A percentile compares a stretch with the other conserved stretches of the same genome.
phyloP scores from a whole-genome alignment of 2,113 vertebrate genomes.

The Orthonyx spaldingii region DNA sequence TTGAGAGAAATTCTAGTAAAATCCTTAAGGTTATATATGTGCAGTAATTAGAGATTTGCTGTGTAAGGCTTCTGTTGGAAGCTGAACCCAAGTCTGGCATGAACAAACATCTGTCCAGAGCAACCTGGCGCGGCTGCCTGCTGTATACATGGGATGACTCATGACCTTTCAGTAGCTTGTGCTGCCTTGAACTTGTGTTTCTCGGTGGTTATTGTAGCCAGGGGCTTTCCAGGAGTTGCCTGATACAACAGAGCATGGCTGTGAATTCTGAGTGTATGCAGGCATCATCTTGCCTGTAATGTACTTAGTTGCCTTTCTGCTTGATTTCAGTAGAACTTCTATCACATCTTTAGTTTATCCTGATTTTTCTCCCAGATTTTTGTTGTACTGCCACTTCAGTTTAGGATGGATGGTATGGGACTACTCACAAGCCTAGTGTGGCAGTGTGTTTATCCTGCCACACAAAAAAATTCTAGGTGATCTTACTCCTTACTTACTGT shows the following conservation, averaged over 20 bases:
- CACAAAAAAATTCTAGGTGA: not conserved
- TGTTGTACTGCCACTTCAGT: not conserved
- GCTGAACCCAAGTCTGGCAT: not conserved
- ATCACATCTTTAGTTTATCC: not conserved
- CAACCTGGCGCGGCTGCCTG: not conserved
- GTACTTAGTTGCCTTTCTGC: not conserved
- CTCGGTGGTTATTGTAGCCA: not conserved
- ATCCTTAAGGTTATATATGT: not conserved
- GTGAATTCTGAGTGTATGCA: not conserved
- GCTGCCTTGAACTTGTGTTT: not conserved
- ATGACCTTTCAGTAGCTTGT: not conserved
- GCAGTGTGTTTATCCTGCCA: not conserved
- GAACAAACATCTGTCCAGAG: not conserved
- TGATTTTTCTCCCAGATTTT: not conserved
- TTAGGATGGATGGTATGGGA: not conserved
- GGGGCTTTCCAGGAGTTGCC: not conserved
- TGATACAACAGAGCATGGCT: fast-evolving
- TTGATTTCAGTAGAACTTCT: not conserved
- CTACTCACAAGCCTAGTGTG: not conserved
- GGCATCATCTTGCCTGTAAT: not conserved
- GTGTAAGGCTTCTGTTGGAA: not conserved
- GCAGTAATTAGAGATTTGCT: not conserved
- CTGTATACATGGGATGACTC: not conserved
- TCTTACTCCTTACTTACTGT: not conserved
- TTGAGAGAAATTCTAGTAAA: not conserved